Base-by-base conservation (phyloP, 2,113 vertebrate genomes). In the Thymallus thymallus region DNA sequence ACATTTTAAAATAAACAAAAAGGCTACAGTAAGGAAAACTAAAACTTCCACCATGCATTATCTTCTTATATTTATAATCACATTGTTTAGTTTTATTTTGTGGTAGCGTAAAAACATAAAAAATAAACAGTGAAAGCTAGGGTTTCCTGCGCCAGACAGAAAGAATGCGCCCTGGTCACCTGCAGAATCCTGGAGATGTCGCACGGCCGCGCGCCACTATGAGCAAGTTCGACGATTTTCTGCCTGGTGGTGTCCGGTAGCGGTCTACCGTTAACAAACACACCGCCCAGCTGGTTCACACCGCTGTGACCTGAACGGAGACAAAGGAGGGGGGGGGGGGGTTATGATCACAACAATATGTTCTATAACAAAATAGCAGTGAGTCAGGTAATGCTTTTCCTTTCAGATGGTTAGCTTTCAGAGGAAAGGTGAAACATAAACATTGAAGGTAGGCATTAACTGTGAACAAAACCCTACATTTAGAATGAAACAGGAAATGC, bases 161-260 rank as follows among this genome's bases (percentile, higher is more conserved):
- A 55, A 35, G 41, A 71, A 67, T 76, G 73, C n/a, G n/a, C 20
- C 63, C 23, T 87, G 69, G 89, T 96, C 95, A 98, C 96, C 97
- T 98, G 96, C 87, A 98, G 93, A 90, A 98, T 98, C 94, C 97
- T 93, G 89, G 96, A 98, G 91, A 98, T 98, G 92, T 98, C 97
- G 91, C 96, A 98, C 88, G 97, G 97, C 89, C 97, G 94, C 78
- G 96, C 96, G 76, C 97, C 97, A 81, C 96, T 98, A 91, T 98
- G 97, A 74, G 97, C 97, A 82, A 98, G 95, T 90, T 98, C 97
- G 85, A 98, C 97, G 89, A 98, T 98, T 94, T 98, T 98, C 95
- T 98, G 97, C 91, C 96, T 93, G 90, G 96, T 98, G 86, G 96
- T 96, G 89, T 98, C 96, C 84, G 97, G 97, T 92, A 98, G 93